Evolutionary conservation across 2,797 vertebrate species (phyloP), one percentile per base, ranked within the genome.

Genomic region (Clarias fuscus): DNA sequence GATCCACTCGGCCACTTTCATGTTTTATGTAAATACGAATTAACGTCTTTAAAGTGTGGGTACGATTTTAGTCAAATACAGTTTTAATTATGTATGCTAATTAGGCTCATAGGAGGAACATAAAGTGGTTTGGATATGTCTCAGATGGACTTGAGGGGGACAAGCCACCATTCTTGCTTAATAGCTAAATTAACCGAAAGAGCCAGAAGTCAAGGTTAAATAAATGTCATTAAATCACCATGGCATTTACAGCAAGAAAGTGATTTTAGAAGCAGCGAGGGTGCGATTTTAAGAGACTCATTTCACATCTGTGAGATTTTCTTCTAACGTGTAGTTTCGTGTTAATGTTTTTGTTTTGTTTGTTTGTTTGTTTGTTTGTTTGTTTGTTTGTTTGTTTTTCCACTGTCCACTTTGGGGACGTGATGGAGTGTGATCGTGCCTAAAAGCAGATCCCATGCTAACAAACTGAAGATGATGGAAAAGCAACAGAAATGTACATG

Each of bases 1-100:
- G 14, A 82, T 30, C 58, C 33, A 37, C 65, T 64, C 15, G 24
- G 24, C 68, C 40, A 13, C 48, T 48, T 48, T 72, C 37, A 24
- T 59, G 58, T 84, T 87, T 89, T 87, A 88, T 88, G 88, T 85
- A 82, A 90, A 90, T 90, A 70, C n/a, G 33, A 33, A 88, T 83
- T 62, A 87, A 73, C 40, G 37, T 40, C 81, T 65, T 73, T 56
- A 84, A 73, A 61, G 59, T 43, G 61, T n/a, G 0, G 48, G 62
- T 58, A 33, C 30, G 58, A 82, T 76, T 81, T 79, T 79, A 79
- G 65, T 13, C 17, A 17, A 64, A 72, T 64, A 64, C 27, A 17
- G 56, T 72, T 87, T 85, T 67, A 81, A 86, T 82, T 71, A 84
- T 73, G 80, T 40, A 53, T 85, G 58, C n/a, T 87, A 86, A 88